Evolutionary conservation across 2,113 vertebrate genomes (phyloP).

Genomic region (Sorex araneus): DNA sequence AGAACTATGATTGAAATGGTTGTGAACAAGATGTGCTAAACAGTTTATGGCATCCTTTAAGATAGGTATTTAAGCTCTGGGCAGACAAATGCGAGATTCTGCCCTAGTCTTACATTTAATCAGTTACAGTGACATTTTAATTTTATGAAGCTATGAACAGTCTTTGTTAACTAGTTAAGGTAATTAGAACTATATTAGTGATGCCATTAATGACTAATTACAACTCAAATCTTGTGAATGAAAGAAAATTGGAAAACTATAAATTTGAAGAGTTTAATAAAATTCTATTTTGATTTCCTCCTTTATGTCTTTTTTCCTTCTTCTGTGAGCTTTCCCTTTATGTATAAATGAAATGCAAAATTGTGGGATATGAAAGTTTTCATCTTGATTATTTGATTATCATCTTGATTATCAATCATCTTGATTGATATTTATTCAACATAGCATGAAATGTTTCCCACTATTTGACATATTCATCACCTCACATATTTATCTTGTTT

Average conservation of each 20-base stretch:
- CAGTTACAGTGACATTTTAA: conserved; percentile 48
- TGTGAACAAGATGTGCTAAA: neutral
- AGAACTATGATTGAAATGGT: neutral
- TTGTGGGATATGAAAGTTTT: neutral
- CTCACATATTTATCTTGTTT: neutral
- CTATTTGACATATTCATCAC: neutral
- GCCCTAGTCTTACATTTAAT: neutral
- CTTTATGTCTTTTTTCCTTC: neutral
- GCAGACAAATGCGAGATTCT: conserved; percentile 7
- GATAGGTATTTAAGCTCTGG: neutral
- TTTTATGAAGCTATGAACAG: neutral
- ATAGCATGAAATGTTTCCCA: neutral
- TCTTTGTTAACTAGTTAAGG: conserved; percentile 16
- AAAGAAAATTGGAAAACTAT: neutral
- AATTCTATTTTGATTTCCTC: neutral
- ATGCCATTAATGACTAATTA: neutral
- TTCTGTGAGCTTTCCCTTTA: neutral
- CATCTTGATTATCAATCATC: no score
- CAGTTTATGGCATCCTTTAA: neutral
- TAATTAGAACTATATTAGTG: conserved; percentile 1
- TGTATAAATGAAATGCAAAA: neutral
- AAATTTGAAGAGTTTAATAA: conserved; percentile 1
- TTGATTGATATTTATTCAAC: no score
- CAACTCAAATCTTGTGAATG: neutral
- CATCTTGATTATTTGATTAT: no score